Conservation (phyloP, 23 tunicate species). For the Trididemnum miniatum region DNA sequence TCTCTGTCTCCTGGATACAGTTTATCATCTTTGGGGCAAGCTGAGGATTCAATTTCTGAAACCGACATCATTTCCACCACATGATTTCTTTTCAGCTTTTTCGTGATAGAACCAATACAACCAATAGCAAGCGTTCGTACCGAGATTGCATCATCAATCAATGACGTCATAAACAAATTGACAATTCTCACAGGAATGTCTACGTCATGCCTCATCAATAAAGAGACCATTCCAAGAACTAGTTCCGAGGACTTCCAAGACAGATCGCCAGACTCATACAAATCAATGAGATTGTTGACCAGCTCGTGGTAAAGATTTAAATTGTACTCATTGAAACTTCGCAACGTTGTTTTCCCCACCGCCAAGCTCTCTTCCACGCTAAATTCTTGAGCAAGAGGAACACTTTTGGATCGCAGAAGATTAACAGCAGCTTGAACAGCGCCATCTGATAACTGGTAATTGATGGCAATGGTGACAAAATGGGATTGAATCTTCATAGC, state of each 20-base stretch:
- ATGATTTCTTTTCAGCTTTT: slow-evolving; percentile 65
- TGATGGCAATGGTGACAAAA: slow-evolving; percentile 56
- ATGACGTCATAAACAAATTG: slow-evolving; percentile 8
- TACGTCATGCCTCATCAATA: slow-evolving; percentile 50
- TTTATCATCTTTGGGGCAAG: not conserved
- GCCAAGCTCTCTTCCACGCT: not conserved
- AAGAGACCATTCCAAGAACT: slow-evolving; percentile 53
- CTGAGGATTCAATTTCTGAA: slow-evolving; percentile 25
- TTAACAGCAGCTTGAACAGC: slow-evolving; percentile 32
- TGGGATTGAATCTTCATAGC: slow-evolving; percentile 50
- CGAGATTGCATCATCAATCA: slow-evolving; percentile 60
- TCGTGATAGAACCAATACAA: slow-evolving; percentile 58
- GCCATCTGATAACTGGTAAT: slow-evolving; percentile 20
- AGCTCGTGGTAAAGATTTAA: slow-evolving; percentile 17
- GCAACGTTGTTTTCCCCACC: not conserved
- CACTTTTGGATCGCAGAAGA: slow-evolving; percentile 12
- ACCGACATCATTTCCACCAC: slow-evolving; percentile 33
- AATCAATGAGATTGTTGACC: slow-evolving; percentile 37
- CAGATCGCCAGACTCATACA: slow-evolving; percentile 34
- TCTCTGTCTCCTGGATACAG: slow-evolving; percentile 63
- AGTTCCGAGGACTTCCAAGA: slow-evolving; percentile 53
- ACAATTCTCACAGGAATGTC: slow-evolving; percentile 22
- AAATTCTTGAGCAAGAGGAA: slow-evolving; percentile 4
- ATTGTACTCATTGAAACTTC: not conserved
- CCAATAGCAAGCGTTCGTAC: slow-evolving; percentile 46